Percentiles rank a stretch among this genome's conserved stretches.
These are phyloP conservation scores for Ibycter americanus DNA, from an alignment of 2,797 vertebrate species.

Conservation along the genomic window DNA sequence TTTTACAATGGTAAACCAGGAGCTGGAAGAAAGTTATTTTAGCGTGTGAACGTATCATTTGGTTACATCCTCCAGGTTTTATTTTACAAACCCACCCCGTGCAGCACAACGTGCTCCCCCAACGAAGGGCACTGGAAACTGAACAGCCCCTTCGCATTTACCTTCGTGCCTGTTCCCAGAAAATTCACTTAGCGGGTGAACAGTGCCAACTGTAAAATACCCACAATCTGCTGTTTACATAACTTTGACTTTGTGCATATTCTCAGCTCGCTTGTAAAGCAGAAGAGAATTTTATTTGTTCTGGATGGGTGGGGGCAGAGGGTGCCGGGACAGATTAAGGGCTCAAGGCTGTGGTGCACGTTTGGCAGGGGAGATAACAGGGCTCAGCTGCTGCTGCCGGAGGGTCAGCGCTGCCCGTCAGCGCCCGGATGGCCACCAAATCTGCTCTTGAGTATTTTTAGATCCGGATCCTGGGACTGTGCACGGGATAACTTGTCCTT, in stretches of 20 bases:
- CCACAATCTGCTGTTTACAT: background rate
- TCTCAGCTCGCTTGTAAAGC: background rate
- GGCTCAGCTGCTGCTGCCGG: background rate
- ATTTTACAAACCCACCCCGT: rapidly evolving
- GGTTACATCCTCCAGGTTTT: background rate
- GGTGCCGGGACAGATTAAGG: background rate
- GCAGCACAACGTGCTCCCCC: background rate
- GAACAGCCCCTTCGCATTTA: rapidly evolving
- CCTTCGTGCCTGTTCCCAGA: rapidly evolving
- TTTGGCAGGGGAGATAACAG: constrained; percentile 21
- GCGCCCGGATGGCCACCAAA: background rate
- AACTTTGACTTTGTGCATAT: background rate
- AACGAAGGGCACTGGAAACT: rapidly evolving
- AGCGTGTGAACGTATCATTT: background rate
- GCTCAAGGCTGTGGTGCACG: rapidly evolving
- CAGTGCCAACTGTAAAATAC: background rate
- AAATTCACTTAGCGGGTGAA: background rate
- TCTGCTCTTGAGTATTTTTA: background rate
- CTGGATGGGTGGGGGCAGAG: background rate
- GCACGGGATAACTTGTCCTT: background rate
- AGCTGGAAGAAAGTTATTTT: rapidly evolving
- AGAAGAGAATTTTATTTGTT: background rate
- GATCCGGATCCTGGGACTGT: rapidly evolving
- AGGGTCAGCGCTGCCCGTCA: background rate
- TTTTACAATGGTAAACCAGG: background rate